phyloP scores from a whole-genome alignment of 92 coral and sea anemone genomes.

The Porites evermanni region DNA sequence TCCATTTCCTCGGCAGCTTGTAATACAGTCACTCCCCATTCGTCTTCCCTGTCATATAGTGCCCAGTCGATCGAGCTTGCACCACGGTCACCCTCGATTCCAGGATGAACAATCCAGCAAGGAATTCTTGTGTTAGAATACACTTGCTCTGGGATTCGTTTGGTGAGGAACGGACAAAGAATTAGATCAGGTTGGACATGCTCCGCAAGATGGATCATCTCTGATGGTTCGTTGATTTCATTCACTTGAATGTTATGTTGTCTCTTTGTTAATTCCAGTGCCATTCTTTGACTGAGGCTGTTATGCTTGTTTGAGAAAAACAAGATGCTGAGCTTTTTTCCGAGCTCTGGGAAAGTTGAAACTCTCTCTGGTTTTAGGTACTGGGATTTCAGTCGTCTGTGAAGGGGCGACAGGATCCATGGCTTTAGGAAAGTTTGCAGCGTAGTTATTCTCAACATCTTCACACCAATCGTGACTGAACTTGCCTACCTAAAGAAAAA shows the following conservation, averaged over 20 bases:
- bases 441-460: slow-evolving; percentile 20
- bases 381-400: slow-evolving; percentile 27
- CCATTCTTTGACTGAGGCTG: slow-evolving; percentile 83
- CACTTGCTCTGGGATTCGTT: slow-evolving; percentile 75
- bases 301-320: slow-evolving; percentile 80
- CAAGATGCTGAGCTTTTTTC: slow-evolving; percentile 46
- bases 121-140: slow-evolving; percentile 61
- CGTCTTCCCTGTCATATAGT: slow-evolving; percentile 53
- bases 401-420: background rate
- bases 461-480: background rate
- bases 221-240: slow-evolving; percentile 60
- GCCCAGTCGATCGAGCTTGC: slow-evolving; percentile 85
- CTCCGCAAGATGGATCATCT: slow-evolving; percentile 56
- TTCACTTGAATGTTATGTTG: slow-evolving; percentile 64
- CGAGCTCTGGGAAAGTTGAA: background rate
- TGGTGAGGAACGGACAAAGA: slow-evolving; percentile 80
- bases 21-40: slow-evolving; percentile 83
- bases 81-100: slow-evolving; percentile 88
- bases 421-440: slow-evolving; percentile 22
- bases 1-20: slow-evolving; percentile 84
- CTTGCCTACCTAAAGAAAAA: no score
- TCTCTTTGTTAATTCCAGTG: slow-evolving; percentile 65
- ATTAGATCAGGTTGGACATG: slow-evolving; percentile 65
- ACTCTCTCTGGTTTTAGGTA: background rate
- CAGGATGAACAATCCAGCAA: slow-evolving; percentile 89